Conservation (phyloP, 2,888 invertebrate species). For the Acrobasis consociella region DNA sequence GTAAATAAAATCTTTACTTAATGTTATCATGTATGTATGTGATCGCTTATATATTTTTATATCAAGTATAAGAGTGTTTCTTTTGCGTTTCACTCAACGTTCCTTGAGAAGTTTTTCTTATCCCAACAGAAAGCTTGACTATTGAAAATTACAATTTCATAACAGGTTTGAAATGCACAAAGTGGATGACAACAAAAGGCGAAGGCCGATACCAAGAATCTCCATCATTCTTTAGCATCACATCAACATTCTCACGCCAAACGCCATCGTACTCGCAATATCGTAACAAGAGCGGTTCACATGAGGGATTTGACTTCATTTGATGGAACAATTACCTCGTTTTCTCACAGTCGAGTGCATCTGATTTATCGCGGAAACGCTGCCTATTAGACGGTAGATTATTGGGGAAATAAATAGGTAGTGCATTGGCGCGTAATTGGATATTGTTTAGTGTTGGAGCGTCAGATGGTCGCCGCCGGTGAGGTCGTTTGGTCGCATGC, state of each 20-base stretch:
- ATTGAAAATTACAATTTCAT: too few relatives aligned
- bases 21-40: too few relatives aligned
- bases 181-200: too few relatives aligned
- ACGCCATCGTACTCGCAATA: conserved; percentile 33
- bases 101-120: too few relatives aligned
- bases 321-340: conserved; percentile 66
- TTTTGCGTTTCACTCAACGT: too few relatives aligned
- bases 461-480: neutral
- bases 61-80: too few relatives aligned
- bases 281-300: conserved; percentile 60
- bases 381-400: conserved; percentile 41
- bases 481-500: neutral
- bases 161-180: too few relatives aligned
- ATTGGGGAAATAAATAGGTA: neutral
- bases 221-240: too few relatives aligned
- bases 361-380: conserved; percentile 59
- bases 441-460: neutral
- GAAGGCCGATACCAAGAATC: too few relatives aligned
- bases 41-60: too few relatives aligned
- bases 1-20: too few relatives aligned
- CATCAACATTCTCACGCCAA: conserved; percentile 52
- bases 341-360: conserved; percentile 54
- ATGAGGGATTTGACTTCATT: conserved; percentile 46
- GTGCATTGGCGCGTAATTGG: conserved; percentile 15
- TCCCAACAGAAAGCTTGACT: too few relatives aligned